Base-by-base conservation (phyloP, 1,140 invertebrate genomes). In the Holotrichia oblita region DNA sequence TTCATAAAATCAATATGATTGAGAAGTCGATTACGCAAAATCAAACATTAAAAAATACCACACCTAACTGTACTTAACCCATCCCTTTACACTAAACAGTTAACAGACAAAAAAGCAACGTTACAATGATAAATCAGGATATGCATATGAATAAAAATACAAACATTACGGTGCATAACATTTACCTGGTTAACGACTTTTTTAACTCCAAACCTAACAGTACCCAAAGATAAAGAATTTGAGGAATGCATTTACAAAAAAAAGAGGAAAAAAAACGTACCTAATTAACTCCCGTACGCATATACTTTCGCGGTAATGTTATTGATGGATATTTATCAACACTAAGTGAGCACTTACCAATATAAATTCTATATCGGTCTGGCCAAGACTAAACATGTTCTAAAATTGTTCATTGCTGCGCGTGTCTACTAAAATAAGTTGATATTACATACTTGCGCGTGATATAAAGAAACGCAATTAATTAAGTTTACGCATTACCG, bases 151-250 rank as follows among this genome's bases (percentile, higher is more conserved):
- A n/a, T n/a, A n/a, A n/a, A n/a, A n/a, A 12, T 9, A 48, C 44
- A 48, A 48, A 48, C 44, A 48, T 48, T 48, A 48, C 44, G 44
- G 44, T 48, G 44, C 44, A 48, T 48, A 48, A 48, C 3, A n/a
- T n/a, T 48, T 48, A 0, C 44, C 12, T n/a, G 44, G 44, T n/a
- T 48, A 48, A 48, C 44, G 12, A 48, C 44, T 48, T 48, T 48
- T 48, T 48, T n/a, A n/a, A 48, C 44, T n/a, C n/a, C n/a, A 48
- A 42, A 48, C 12, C n/a, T 48, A 48, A 48, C 44, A 48, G 44
- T 48, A 48, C 44, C 12, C 44, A n/a, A 48, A 9, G 44, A 48
- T 48, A 48, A n/a, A 48, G 44, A 48, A 48, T 48, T 48, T 48
- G 3, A 12, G 44, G 44, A 48, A 48, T 48, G 44, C 44, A 9